Conservation (phyloP, 2,113 vertebrate species). For the Epinephelus fuscoguttatus region DNA sequence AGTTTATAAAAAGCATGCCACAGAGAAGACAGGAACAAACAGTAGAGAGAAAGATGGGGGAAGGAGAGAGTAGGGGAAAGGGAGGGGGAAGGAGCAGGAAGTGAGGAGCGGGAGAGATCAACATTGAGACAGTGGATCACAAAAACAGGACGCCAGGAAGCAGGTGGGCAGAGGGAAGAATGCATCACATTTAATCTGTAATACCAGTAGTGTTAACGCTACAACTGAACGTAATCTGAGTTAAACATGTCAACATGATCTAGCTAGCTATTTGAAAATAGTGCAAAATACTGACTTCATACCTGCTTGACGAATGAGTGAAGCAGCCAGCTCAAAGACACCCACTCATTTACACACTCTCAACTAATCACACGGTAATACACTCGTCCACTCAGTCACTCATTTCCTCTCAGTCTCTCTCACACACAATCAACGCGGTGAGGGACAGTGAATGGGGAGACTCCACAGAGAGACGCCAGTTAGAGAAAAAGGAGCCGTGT, state of each 20-base stretch:
- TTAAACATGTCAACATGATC: conserved; percentile 17
- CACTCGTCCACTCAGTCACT: conserved; percentile 3
- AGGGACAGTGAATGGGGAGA: conserved; percentile 77
- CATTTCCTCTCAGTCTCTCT: conserved; percentile 18
- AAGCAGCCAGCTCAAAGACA: conserved; percentile 77
- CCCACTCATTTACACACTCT: conserved; percentile 29
- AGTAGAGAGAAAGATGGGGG: conserved; percentile 29
- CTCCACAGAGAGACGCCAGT: conserved; percentile 86
- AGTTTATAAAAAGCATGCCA: conserved; percentile 75
- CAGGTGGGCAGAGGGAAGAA: conserved; percentile 66
- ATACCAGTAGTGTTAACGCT: neutral
- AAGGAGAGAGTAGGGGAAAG: neutral
- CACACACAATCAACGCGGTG: conserved; percentile 58
- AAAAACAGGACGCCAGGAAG: conserved; percentile 76
- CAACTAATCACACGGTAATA: neutral
- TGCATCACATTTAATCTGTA: conserved; percentile 41
- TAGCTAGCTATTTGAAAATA: conserved; percentile 56
- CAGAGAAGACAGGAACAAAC: conserved; percentile 77
- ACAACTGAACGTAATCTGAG: conserved; percentile 47
- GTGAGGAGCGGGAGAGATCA: conserved; percentile 43
- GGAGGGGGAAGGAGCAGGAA: neutral
- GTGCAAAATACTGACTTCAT: conserved; percentile 62
- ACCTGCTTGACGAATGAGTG: conserved; percentile 80
- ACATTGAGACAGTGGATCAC: conserved; percentile 77
- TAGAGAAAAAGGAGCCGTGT: conserved; percentile 84